phyloP scores from a whole-genome alignment of 2,113 vertebrate species.

The Nesoenas mayeri region DNA sequence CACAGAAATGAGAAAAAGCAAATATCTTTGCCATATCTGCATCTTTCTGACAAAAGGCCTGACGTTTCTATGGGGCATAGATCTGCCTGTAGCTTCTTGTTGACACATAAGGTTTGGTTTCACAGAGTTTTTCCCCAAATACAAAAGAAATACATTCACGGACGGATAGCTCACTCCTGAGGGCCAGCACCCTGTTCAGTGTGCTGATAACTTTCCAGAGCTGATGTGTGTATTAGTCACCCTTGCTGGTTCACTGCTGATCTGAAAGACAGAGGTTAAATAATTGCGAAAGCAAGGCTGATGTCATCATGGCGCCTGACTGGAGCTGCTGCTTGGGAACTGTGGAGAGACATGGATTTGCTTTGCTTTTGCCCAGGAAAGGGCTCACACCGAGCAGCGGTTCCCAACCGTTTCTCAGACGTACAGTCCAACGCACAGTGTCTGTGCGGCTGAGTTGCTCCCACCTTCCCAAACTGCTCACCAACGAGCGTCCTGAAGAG shows the following conservation, averaged over 20 bases:
- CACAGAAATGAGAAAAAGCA: constrained; percentile 10
- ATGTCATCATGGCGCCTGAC: constrained; percentile 38
- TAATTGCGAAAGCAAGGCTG: constrained; percentile 43
- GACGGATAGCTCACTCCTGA: neutral
- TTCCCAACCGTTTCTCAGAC: neutral
- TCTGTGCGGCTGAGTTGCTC: neutral
- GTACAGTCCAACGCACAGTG: neutral
- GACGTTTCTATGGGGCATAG: neutral
- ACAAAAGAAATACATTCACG: neutral
- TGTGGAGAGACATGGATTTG: neutral
- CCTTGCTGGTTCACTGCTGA: constrained; percentile 37
- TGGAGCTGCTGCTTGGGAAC: neutral
- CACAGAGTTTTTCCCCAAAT: neutral
- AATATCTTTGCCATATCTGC: neutral
- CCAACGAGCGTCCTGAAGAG: fast-evolving
- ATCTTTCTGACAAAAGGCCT: neutral
- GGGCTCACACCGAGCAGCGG: neutral
- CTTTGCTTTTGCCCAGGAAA: neutral
- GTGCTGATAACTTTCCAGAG: constrained; percentile 1
- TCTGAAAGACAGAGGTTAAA: constrained; percentile 57
- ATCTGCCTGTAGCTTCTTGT: neutral
- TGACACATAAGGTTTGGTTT: fast-evolving
- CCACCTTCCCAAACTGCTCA: neutral
- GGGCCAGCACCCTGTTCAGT: neutral
- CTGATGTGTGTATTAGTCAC: constrained; percentile 49